Conservation (phyloP, 2,888 invertebrate genomes). For the Philhelius pedissequus region DNA sequence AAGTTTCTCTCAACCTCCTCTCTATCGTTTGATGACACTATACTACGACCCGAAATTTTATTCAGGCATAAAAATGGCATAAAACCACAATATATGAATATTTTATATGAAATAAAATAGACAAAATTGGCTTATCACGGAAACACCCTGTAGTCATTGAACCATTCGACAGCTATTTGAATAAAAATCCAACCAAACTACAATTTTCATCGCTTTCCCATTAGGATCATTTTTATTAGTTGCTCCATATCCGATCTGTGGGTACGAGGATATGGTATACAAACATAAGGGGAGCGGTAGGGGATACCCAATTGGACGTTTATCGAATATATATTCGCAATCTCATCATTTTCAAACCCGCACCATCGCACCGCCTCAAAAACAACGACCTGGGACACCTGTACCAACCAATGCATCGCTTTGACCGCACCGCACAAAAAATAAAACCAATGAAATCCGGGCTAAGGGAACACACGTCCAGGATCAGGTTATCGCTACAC, state of each 20-base stretch:
- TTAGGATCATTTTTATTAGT: slow-evolving; percentile 67
- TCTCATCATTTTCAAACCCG: slow-evolving; percentile 3
- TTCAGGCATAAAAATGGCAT: slow-evolving; percentile 41
- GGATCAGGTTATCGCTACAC: slow-evolving; percentile 34
- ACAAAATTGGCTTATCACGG: slow-evolving; percentile 51
- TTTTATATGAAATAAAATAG: slow-evolving; percentile 51
- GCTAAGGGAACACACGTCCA: slow-evolving; percentile 14
- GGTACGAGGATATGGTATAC: not conserved
- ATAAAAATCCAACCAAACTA: slow-evolving; percentile 58
- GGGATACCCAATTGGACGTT: slow-evolving; percentile 36
- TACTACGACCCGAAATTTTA: slow-evolving; percentile 3
- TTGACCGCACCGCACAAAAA: slow-evolving; percentile 39
- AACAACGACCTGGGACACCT: slow-evolving; percentile 46
- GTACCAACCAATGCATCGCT: slow-evolving; percentile 47
- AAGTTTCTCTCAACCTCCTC: not conserved
- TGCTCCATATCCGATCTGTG: not conserved
- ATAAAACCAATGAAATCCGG: slow-evolving; percentile 17
- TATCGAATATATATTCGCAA: slow-evolving; percentile 38
- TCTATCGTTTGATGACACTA: not conserved
- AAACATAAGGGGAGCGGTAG: no score
- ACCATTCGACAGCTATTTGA: slow-evolving; percentile 21
- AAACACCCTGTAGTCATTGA: slow-evolving; percentile 20
- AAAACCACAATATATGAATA: slow-evolving; percentile 50
- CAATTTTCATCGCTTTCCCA: slow-evolving; percentile 67
- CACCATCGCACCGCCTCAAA: not conserved